phyloP scores from a whole-genome alignment of 2,113 vertebrate genomes.

The Trichechus manatus region DNA sequence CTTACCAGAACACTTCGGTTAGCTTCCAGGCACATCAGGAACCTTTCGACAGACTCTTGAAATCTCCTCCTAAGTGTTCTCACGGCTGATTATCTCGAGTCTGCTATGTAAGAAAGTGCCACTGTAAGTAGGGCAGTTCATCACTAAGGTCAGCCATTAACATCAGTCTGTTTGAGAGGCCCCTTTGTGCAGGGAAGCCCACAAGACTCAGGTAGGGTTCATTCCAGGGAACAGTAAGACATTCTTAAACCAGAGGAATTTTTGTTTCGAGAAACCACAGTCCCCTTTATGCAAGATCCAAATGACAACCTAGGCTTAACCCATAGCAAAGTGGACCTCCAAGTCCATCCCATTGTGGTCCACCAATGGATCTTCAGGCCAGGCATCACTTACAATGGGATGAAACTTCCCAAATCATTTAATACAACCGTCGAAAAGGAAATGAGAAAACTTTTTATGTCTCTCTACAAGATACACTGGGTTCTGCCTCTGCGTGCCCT shows the following conservation, averaged over 20 bases:
- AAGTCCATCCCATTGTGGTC: background rate
- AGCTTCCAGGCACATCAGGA: background rate
- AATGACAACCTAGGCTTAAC: background rate
- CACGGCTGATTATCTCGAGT: background rate
- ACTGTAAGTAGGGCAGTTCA: background rate
- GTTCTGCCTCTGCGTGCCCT: background rate
- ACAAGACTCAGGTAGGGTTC: background rate
- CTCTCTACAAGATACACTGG: background rate
- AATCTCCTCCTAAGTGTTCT: background rate
- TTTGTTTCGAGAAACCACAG: background rate
- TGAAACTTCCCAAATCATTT: background rate
- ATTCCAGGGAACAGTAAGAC: background rate
- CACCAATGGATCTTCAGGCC: background rate
- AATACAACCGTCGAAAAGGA: background rate
- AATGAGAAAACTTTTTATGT: background rate
- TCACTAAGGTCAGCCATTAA: background rate
- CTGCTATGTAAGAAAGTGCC: background rate
- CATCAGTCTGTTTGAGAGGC: background rate
- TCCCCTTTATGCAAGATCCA: background rate
- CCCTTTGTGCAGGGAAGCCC: background rate
- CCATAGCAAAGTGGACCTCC: background rate
- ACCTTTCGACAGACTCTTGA: background rate
- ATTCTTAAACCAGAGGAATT: background rate
- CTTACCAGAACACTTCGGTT: background rate
- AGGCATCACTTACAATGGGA: background rate